Conservation (phyloP, 2,888 invertebrate genomes). For the Coelopa pilipes region DNA sequence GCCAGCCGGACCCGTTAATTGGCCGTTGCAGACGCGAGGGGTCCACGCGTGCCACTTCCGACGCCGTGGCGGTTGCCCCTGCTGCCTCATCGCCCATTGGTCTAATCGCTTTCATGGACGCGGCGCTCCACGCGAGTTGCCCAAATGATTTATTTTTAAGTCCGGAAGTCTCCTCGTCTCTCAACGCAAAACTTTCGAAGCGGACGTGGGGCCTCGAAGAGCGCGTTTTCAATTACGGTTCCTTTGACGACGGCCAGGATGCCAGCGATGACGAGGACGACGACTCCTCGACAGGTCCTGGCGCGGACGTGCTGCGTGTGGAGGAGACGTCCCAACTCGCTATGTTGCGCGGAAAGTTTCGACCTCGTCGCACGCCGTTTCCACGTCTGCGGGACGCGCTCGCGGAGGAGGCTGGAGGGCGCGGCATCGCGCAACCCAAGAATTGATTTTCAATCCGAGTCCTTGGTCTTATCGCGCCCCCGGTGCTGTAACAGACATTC, state of each 20-base stretch:
- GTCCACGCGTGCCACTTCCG: too few relatives aligned
- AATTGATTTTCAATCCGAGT: slow-evolving; percentile 35
- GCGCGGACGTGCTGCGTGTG: neutral
- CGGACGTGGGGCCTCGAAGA: neutral
- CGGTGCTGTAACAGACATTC: slow-evolving; percentile 26
- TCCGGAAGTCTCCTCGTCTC: neutral
- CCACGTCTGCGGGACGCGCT: neutral
- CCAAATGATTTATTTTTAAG: slow-evolving; percentile 17
- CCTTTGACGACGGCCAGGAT: neutral
- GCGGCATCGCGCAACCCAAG: neutral
- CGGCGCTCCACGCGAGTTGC: neutral
- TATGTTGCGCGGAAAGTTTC: neutral
- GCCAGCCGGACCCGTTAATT: too few relatives aligned
- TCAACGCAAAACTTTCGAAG: slow-evolving; percentile 1
- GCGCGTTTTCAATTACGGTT: slow-evolving; percentile 24
- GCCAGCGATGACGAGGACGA: too few relatives aligned
- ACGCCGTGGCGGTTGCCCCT: too few relatives aligned
- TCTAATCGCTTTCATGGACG: slow-evolving; percentile 42
- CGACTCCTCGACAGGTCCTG: too few relatives aligned
- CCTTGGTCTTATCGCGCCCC: slow-evolving; percentile 30
- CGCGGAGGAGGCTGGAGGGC: neutral
- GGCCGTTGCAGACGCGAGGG: too few relatives aligned
- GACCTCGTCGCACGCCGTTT: neutral
- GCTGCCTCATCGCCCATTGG: neutral
- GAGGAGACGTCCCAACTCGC: neutral